Evolutionary conservation across 1,140 invertebrate species (phyloP).

Genomic region (Physella acuta): DNA sequence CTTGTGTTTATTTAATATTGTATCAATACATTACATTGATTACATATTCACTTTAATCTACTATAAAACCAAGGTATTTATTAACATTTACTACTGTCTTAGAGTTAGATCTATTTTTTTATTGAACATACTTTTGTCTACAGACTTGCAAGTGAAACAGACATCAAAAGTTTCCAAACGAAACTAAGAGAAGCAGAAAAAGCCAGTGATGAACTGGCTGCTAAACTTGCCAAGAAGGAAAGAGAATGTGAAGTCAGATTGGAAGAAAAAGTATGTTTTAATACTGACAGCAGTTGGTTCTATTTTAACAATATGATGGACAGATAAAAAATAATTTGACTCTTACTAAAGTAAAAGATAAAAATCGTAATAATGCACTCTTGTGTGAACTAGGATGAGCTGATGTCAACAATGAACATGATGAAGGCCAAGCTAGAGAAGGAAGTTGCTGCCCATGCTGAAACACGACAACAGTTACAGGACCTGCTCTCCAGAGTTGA

Average conservation of each 20-base stretch:
- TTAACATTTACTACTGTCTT: too few relatives aligned
- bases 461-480: conserved; percentile 77
- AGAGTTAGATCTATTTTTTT: too few relatives aligned
- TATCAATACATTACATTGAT: too few relatives aligned
- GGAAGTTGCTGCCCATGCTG: conserved; percentile 75
- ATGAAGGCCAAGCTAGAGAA: conserved; percentile 88
- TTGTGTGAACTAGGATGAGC: conserved; percentile 70
- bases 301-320: too few relatives aligned
- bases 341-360: background rate
- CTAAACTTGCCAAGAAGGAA: conserved; percentile 86
- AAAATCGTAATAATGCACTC: background rate
- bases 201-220: conserved; percentile 84
- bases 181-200: conserved; percentile 86
- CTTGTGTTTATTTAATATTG: too few relatives aligned
- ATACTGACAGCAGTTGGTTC: too few relatives aligned
- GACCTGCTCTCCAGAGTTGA: conserved; percentile 75
- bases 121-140: conserved; percentile 17
- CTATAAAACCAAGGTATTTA: too few relatives aligned
- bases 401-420: conserved; percentile 79
- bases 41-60: too few relatives aligned
- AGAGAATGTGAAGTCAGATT: conserved; percentile 85
- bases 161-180: conserved; percentile 80
- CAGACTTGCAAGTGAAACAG: conserved; percentile 87
- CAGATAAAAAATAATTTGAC: background rate
- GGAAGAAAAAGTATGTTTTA: conserved; percentile 86